Percentiles rank a stretch among this genome's conserved stretches.
Evolutionary conservation across 2,888 invertebrate genomes (phyloP).

Genomic region (Agelastica alni): DNA sequence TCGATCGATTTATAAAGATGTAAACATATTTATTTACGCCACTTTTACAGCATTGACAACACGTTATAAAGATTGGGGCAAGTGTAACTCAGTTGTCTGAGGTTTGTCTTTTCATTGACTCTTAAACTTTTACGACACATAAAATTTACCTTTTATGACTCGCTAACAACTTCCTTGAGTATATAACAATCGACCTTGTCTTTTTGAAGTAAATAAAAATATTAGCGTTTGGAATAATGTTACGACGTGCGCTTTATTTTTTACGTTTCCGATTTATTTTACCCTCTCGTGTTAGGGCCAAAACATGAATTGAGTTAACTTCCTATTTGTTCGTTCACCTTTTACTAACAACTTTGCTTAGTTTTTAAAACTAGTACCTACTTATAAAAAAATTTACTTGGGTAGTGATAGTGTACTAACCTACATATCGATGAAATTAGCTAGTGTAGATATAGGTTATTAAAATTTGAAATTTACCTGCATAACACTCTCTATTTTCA

Average conservation of each 20-base stretch:
- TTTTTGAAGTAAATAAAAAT: slow-evolving; percentile 26
- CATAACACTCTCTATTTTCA: no score
- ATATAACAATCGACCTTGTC: slow-evolving; percentile 47
- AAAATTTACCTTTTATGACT: slow-evolving; percentile 59
- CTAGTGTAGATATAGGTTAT: no score
- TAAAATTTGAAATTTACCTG: no score
- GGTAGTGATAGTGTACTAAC: no score
- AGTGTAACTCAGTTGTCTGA: slow-evolving; percentile 50
- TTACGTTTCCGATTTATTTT: no score
- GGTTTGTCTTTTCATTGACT: slow-evolving; percentile 55
- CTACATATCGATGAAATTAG: no score
- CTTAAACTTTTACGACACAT: slow-evolving; percentile 58
- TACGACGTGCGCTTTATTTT: slow-evolving; percentile 2
- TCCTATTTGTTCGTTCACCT: no score
- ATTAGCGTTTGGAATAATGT: slow-evolving; percentile 13
- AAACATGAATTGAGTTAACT: no score
- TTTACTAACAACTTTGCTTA: no score
- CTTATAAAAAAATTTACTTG: no score
- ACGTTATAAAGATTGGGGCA: slow-evolving; percentile 44
- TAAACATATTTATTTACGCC: slow-evolving; percentile 20
- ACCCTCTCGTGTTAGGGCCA: no score
- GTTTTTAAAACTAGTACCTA: no score
- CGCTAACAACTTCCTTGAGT: slow-evolving; percentile 49
- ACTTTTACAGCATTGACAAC: slow-evolving; percentile 27
- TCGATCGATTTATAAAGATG: slow-evolving; percentile 4